Evolutionary conservation across 2,113 vertebrate genomes (phyloP).

Genomic region (Micronycteris hirsuta): DNA sequence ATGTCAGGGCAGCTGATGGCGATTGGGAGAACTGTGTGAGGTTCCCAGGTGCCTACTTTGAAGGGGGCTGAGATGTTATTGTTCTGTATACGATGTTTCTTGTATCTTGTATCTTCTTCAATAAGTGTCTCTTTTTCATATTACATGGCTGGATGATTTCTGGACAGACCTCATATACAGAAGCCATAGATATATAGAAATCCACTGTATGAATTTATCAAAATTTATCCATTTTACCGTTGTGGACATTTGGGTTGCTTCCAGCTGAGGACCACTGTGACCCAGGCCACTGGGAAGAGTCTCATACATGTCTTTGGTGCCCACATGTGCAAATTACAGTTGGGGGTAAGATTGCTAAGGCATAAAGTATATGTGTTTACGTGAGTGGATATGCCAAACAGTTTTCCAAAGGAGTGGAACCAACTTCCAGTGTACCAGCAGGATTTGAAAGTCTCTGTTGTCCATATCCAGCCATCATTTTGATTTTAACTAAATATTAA

Average conservation of each 20-base stretch:
- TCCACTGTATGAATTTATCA: not conserved
- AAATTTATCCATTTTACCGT: not conserved
- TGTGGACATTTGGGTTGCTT: not conserved
- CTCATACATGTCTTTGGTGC: not conserved
- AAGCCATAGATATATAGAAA: not conserved
- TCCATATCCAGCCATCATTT: not conserved
- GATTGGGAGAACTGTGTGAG: too few relatives aligned
- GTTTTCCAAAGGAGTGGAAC: too few relatives aligned
- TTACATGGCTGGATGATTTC: too few relatives aligned
- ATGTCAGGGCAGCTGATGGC: too few relatives aligned
- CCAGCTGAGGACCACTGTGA: too few relatives aligned
- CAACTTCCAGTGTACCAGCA: not conserved
- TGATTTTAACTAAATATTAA: not conserved
- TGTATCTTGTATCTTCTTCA: too few relatives aligned
- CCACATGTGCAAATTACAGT: not conserved
- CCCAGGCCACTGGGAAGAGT: not conserved
- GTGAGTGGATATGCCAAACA: not conserved
- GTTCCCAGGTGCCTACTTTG: too few relatives aligned
- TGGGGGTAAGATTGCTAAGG: not conserved
- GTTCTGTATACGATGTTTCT: too few relatives aligned
- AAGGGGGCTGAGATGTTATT: too few relatives aligned
- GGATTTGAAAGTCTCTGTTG: not conserved
- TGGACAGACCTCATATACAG: too few relatives aligned
- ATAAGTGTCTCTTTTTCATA: too few relatives aligned
- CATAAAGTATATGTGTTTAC: not conserved